Evolutionary conservation across 2,113 vertebrate species (phyloP).

Genomic region (Oryctolagus cuniculus): mOryCun1.1 NC_091434.1:105891501-105892000

Average conservation of each 20-base stretch:
- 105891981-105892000: not conserved
- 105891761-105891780: not conserved
- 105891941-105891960: not conserved
- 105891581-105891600: not conserved
- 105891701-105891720: too few species aligned
- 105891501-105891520: not conserved
- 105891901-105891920: not conserved
- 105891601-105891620: not conserved
- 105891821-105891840: not conserved
- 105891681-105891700: too few species aligned
- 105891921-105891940: not conserved
- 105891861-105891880: not conserved
- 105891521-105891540: not conserved
- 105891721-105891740: not conserved
- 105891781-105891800: not conserved
- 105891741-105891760: not conserved
- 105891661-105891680: too few species aligned
- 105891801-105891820: not conserved
- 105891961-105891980: not conserved
- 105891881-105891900: slow-evolving; percentile 7
- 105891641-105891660: too few species aligned
- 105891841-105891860: not conserved
- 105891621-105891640: not conserved
- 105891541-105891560: not conserved
- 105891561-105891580: not conserved